Evolutionary conservation across 2,113 vertebrate species (phyloP), one percentile per base, ranked within the genome.

Genomic region (Pterocles gutturalis): DNA sequence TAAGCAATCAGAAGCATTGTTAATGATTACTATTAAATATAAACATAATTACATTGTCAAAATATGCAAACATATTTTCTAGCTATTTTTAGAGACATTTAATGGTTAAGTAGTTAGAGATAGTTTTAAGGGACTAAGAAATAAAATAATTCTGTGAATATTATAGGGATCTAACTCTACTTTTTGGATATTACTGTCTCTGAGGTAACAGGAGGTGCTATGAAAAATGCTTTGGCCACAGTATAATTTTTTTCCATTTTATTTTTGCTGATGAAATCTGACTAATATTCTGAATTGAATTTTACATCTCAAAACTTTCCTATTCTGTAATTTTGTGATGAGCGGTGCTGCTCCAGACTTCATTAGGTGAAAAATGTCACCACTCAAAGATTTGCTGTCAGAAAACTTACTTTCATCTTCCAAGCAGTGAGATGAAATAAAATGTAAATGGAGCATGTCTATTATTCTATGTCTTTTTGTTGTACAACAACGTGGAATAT

Each of bases 141-240:
- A 80, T 77, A 61, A 72, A 89, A 58, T 58, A 70, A 78, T 78
- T 78, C 29, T 0, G 2, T 66, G 1, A 76, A 21, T 84, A 48
- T 60, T 43, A 10, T 29, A 54, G n/a, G 41, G 21, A 60, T 79
- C 31, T 48, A 67, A 61, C 25, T 85, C 21, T 53, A 41, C 41
- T 93, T 89, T 88, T 69, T 71, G 64, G 43, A 53, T 64, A 26
- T 72, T 61, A 36, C 36, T 73, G 45, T 80, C 48, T 85, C 81
- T 94, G 67, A 83, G 79, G 64, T 71, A 90, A 77, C n/a, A 81
- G 43, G 58, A 54, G 54, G 49, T 83, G 78, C 43, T 62, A 11
- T 46, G 67, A 83, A 77, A 93, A 95, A 38, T 33, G n/a, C 20
- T 83, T 83, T 95, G 93, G 78, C 33, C 29, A 36, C 34, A 66